A percentile compares a stretch with the other conserved stretches of the same genome.
Evolutionary conservation across 2,888 invertebrate species (phyloP).

Genomic region (Papilio elwesi): DNA sequence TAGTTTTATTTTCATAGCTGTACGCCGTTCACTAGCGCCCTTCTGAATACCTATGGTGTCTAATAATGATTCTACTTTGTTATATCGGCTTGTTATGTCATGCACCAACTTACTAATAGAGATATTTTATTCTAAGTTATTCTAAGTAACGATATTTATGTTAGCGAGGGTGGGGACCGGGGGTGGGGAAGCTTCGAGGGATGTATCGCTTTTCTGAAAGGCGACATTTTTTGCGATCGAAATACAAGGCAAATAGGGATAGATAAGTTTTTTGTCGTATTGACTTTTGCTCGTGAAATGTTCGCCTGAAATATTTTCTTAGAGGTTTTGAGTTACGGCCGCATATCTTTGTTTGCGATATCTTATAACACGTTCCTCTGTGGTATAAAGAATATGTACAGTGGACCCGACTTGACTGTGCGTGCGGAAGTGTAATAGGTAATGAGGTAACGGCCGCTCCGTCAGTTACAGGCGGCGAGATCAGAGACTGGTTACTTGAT

Average conservation of each 20-base stretch:
- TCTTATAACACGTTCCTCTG: neutral
- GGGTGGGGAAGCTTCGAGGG: neutral
- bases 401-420: no score
- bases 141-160: neutral
- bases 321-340: slow-evolving; percentile 54
- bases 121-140: neutral
- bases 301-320: slow-evolving; percentile 67
- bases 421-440: neutral
- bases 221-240: slow-evolving; percentile 44
- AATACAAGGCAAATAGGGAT: slow-evolving; percentile 62
- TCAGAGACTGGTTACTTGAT: neutral
- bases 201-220: neutral
- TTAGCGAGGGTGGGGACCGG: neutral
- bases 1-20: no score
- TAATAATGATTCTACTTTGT: no score
- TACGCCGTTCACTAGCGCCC: no score
- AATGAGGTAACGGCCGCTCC: neutral
- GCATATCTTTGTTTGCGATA: neutral
- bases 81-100: no score
- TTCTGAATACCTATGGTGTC: no score
- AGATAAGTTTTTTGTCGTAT: slow-evolving; percentile 65
- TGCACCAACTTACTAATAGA: no score
- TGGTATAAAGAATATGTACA: neutral
- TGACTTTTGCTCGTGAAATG: slow-evolving; percentile 71
- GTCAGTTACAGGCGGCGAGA: neutral